Conservation (phyloP, 1,140 invertebrate species). For the Prorops nasuta region DNA sequence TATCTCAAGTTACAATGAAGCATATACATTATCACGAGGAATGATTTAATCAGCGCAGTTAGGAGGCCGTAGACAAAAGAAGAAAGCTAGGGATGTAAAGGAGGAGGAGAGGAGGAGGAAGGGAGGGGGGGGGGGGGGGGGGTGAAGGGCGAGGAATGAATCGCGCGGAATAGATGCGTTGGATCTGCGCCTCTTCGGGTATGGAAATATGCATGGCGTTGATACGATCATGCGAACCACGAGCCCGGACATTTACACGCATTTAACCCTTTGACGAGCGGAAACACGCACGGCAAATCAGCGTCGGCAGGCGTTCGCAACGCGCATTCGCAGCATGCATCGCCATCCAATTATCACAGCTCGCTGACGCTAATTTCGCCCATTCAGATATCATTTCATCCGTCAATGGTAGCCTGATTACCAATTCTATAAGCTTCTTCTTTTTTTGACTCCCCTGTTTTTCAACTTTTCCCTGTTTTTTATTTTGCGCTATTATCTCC, state of each 20-base stretch:
- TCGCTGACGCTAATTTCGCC: conserved; percentile 39
- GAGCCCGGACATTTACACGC: conserved; percentile 38
- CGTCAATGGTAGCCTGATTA: conserved; percentile 38
- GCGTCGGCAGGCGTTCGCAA: conserved; percentile 18
- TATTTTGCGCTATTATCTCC: not conserved
- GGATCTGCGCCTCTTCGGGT: conserved; percentile 9
- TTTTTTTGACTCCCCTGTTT: conserved; percentile 1
- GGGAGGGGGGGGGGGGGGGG: not conserved
- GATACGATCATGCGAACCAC: conserved; percentile 33
- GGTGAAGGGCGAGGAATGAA: too few relatives aligned
- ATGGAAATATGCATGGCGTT: conserved; percentile 18
- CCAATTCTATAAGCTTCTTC: conserved; percentile 33
- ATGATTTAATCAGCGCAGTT: too few relatives aligned
- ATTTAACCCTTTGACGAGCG: conserved; percentile 43
- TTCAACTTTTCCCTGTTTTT: conserved; percentile 1
- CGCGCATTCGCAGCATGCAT: conserved; percentile 27
- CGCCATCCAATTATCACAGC: conserved; percentile 39
- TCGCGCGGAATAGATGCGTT: not conserved
- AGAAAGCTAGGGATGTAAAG: too few relatives aligned
- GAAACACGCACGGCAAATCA: conserved; percentile 30
- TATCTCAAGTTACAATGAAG: too few relatives aligned
- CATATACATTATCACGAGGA: too few relatives aligned
- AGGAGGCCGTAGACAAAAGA: too few relatives aligned
- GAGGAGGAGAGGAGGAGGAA: not conserved
- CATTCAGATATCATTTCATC: conserved; percentile 42